These are phyloP conservation scores for Trissolcus japonicus DNA, from an alignment of 2,888 invertebrate species.

Conservation along the genomic window DNA sequence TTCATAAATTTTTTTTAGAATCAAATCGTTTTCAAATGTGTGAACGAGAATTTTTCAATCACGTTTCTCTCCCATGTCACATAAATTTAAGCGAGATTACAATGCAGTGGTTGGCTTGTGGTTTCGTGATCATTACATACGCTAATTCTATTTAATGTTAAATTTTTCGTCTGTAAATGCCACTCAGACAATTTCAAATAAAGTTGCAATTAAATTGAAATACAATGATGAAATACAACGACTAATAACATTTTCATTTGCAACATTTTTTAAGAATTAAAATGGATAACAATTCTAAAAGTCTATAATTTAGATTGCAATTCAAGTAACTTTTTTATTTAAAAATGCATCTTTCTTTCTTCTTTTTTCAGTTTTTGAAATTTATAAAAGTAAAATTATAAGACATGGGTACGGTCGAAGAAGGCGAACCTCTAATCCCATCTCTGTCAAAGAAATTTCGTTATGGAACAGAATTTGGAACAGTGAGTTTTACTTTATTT, in stretches of 20 bases:
- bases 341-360: neutral
- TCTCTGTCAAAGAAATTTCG: slow-evolving; percentile 4
- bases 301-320: neutral
- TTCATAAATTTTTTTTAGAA: neutral
- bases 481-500: slow-evolving; percentile 1
- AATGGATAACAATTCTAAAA: neutral
- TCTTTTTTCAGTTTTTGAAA: too few relatives aligned
- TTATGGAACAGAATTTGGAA: slow-evolving; percentile 6
- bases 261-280: neutral
- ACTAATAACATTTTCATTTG: neutral
- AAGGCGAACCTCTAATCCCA: slow-evolving; percentile 23
- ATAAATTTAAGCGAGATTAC: slow-evolving; percentile 31
- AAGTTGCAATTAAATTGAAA: too few relatives aligned
- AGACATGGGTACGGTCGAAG: slow-evolving; percentile 14
- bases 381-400: neutral
- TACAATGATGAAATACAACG: too few relatives aligned
- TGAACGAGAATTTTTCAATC: neutral
- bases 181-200: neutral
- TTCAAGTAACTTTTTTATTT: neutral
- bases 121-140: slow-evolving; percentile 33
- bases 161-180: slow-evolving; percentile 10
- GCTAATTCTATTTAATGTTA: slow-evolving; percentile 32
- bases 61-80: slow-evolving; percentile 13
- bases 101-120: slow-evolving; percentile 40
- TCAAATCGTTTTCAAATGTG: neutral